These are phyloP conservation scores for Tholera decimalis DNA, from an alignment of 2,888 invertebrate species.

Conservation along the genomic window DNA sequence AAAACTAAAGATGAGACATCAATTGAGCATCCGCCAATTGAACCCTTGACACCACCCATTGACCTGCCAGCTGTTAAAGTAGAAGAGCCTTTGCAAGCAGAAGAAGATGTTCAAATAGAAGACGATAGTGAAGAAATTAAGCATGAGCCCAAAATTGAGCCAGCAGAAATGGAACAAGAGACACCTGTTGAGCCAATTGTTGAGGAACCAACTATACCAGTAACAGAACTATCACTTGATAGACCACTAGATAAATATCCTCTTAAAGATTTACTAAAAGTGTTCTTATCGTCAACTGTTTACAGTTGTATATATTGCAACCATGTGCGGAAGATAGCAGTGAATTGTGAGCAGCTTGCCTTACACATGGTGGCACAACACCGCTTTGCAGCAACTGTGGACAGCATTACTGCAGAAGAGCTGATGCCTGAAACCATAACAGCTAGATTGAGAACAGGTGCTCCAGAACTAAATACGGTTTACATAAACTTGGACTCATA, in stretches of 20 bases:
- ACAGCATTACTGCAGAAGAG: constrained; percentile 95
- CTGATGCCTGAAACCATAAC: constrained; percentile 94
- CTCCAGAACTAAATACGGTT: constrained; percentile 92
- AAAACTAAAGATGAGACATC: constrained; percentile 56
- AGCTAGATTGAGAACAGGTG: constrained; percentile 92
- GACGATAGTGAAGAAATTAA: constrained; percentile 73
- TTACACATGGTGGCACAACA: constrained; percentile 96
- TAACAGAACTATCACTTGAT: constrained; percentile 94
- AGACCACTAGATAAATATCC: constrained; percentile 95
- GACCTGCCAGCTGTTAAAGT: constrained; percentile 57
- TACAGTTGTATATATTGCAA: constrained; percentile 96
- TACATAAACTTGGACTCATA: constrained; percentile 95
- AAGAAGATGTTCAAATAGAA: constrained; percentile 70
- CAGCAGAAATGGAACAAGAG: constrained; percentile 70
- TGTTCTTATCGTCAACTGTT: constrained; percentile 94
- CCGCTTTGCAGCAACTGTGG: constrained; percentile 95
- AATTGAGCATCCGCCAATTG: constrained; percentile 46
- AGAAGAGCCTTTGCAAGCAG: constrained; percentile 64
- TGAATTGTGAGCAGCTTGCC: constrained; percentile 95
- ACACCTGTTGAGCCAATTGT: constrained; percentile 75
- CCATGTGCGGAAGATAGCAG: constrained; percentile 96
- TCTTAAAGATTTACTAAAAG: constrained; percentile 93
- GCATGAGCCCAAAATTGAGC: constrained; percentile 81
- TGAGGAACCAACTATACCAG: constrained; percentile 91
- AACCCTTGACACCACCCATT: constrained; percentile 56